A percentile compares a stretch with the other conserved stretches of the same genome.
These are phyloP conservation scores for Strigamia crassipes DNA, from an alignment of 2,888 invertebrate species.

Conservation along the genomic window DNA sequence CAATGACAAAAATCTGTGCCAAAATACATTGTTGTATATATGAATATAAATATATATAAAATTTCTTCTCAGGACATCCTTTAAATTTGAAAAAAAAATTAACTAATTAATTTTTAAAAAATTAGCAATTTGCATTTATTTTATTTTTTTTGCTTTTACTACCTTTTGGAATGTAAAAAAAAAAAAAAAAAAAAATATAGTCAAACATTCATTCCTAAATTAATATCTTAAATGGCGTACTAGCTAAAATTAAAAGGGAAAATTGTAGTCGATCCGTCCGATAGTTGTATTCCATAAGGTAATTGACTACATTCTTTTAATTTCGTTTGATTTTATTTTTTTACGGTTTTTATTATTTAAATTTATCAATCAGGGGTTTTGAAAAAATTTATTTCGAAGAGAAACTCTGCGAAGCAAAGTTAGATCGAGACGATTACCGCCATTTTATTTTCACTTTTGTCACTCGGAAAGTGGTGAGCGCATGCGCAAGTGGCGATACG, in stretches of 20 bases:
- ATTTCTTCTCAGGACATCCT: slow-evolving; percentile 8
- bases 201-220: not conserved
- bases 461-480: not conserved
- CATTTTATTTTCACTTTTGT: not conserved
- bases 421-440: not conserved
- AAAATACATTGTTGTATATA: slow-evolving; percentile 34
- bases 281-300: slow-evolving; percentile 4
- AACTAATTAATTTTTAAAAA: no score
- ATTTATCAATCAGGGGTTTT: not conserved
- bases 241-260: not conserved
- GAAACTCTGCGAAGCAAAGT: not conserved
- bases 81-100: no score
- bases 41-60: slow-evolving; percentile 34
- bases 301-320: not conserved
- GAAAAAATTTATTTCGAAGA: not conserved
- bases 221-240: not conserved
- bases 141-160: not conserved
- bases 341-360: not conserved
- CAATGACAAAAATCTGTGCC: slow-evolving; percentile 37
- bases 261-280: slow-evolving; percentile 24
- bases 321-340: not conserved
- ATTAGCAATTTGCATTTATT: no score
- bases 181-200: not conserved
- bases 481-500: not conserved
- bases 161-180: not conserved